These are phyloP conservation scores for Denticeps clupeoides DNA, from an alignment of 2,797 vertebrate genomes.

Conservation along the genomic window DNA sequence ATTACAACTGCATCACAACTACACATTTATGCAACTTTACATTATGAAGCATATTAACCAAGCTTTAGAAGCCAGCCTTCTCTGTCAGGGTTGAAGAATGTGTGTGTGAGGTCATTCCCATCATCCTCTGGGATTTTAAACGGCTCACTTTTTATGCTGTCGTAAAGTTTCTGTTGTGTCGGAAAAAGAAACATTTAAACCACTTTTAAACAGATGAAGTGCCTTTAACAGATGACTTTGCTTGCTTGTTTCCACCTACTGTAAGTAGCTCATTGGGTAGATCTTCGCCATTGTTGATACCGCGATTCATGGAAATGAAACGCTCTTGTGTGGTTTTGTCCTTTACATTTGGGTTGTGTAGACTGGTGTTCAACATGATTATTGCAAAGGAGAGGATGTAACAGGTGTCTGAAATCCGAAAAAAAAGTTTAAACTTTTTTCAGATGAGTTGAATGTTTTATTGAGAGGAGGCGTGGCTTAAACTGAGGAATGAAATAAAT, in stretches of 20 bases:
- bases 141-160: constrained; percentile 82
- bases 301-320: constrained; percentile 83
- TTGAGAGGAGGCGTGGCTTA: too few species aligned
- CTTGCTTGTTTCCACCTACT: constrained; percentile 44
- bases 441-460: too few species aligned
- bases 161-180: constrained; percentile 74
- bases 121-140: constrained; percentile 83
- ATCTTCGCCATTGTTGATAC: constrained; percentile 76
- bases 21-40: too few species aligned
- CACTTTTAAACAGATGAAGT: background rate
- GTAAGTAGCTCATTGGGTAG: constrained; percentile 64
- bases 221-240: background rate
- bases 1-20: too few species aligned
- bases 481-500: too few species aligned
- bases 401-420: constrained; percentile 69
- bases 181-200: background rate
- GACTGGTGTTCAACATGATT: constrained; percentile 92
- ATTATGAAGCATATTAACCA: constrained; percentile 48
- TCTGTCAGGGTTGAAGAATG: constrained; percentile 87
- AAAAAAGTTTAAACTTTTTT: background rate
- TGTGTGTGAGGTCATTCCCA: constrained; percentile 84
- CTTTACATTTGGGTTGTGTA: constrained; percentile 89
- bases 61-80: constrained; percentile 93
- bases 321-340: constrained; percentile 80
- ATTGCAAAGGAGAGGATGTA: constrained; percentile 89